Base-by-base conservation (phyloP, 2,888 invertebrate species). In the Apoda limacodes region DNA sequence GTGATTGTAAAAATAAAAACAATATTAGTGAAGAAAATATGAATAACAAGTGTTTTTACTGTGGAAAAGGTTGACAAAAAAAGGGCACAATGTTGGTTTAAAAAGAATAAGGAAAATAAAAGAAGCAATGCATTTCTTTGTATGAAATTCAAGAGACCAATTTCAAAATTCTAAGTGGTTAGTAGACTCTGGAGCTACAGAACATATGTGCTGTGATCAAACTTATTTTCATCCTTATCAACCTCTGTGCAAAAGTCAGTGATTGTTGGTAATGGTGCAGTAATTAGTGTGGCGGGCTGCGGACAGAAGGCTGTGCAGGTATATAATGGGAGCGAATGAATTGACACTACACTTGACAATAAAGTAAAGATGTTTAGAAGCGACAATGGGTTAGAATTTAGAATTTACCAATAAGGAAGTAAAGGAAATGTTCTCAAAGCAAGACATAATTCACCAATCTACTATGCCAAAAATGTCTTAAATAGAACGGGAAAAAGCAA, bases 401-500 rank as follows among this genome's bases (percentile, higher is more conserved):
- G n/a, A n/a, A n/a, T n/a, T n/a, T n/a, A n/a, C n/a, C n/a, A n/a
- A n/a, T n/a, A n/a, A n/a, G 20, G 34, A 42, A 9, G 19, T 56
- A 1, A 25, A 30, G 27, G 30, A 45, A n/a, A 11, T 50, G 12
- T 46, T 45, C 9, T 7, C 25, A n/a, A 34, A 28, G 25, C 13
- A 28, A 14, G 56, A 52, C 4, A 52, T 55, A 5, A 29, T 21
- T 10, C 52, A 57, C 24, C 49, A 56, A 39, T 45, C 25, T 0
- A 34, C 43, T 6, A 48, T 50, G 1, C 34, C 45, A 4, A 57
- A 55, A 32, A 55, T 55, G 6, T 56, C 60, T n/a, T 4, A 48
- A 60, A 37, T 56, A 63, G 39, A 67, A 66, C 41, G 56, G 58
- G 2, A n/a, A n/a, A n/a, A n/a, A n/a, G n/a, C n/a, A n/a, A n/a